These are phyloP conservation scores for Ochotona princeps DNA, from an alignment of 2,113 vertebrate genomes.

Conservation along the genomic window DNA sequence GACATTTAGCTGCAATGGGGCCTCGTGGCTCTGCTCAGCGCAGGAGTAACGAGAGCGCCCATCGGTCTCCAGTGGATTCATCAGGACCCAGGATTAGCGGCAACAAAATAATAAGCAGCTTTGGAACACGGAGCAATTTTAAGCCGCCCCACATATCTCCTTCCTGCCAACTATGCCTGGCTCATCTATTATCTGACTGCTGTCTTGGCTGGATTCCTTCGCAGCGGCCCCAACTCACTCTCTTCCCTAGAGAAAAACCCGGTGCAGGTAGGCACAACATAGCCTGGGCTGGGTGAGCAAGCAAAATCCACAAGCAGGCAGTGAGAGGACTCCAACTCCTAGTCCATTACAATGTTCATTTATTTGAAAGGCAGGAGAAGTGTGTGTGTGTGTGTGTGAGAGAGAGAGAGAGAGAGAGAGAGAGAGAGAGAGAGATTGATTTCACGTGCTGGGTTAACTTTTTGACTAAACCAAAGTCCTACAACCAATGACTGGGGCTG, in stretches of 20 bases:
- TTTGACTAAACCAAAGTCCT: no score
- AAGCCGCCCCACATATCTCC: constrained; percentile 61
- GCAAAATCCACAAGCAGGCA: accelerated
- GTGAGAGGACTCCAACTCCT: not conserved
- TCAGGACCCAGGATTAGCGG: constrained; percentile 74
- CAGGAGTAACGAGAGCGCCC: constrained; percentile 68
- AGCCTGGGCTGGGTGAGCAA: not conserved
- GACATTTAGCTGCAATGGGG: constrained; percentile 66
- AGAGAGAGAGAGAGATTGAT: no score
- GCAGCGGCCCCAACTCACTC: not conserved
- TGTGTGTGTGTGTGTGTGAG: no score
- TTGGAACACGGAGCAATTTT: constrained; percentile 26
- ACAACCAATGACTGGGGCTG: no score
- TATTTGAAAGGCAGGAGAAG: no score
- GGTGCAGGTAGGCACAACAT: not conserved
- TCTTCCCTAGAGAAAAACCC: not conserved
- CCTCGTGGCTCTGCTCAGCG: constrained; percentile 46
- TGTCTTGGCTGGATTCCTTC: not conserved
- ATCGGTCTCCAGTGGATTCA: constrained; percentile 75
- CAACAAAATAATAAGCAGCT: constrained; percentile 54
- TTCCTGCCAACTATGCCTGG: not conserved
- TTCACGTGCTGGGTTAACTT: no score
- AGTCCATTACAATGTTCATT: not conserved
- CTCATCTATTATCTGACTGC: constrained; percentile 2
- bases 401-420: no score